Evolutionary conservation across 2,888 invertebrate genomes (phyloP).

Genomic region (Ferrisia virgata): DNA sequence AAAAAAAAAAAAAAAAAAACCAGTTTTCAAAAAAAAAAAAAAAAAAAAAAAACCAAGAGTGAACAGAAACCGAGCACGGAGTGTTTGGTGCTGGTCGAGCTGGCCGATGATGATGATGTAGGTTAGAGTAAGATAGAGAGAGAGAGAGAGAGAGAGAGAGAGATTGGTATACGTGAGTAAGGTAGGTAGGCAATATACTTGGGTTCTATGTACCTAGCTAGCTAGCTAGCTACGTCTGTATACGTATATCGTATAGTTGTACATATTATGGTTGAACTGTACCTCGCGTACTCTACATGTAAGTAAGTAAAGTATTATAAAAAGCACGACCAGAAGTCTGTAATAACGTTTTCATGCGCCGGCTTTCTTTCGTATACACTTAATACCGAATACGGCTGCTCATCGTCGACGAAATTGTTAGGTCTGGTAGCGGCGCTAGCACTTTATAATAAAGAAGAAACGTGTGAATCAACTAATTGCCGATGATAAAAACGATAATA

Average conservation of each 20-base stretch:
- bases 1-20: no score
- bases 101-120: slow-evolving; percentile 13
- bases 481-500: slow-evolving; percentile 44
- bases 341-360: slow-evolving; percentile 41
- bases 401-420: slow-evolving; percentile 17
- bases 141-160: neutral
- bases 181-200: neutral
- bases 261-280: no score
- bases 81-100: slow-evolving; percentile 36
- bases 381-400: no score
- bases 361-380: slow-evolving; percentile 25
- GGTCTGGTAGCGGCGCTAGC: slow-evolving; percentile 41
- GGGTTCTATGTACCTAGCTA: no score
- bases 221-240: no score
- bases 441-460: slow-evolving; percentile 40
- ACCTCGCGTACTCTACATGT: neutral
- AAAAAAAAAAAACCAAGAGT: slow-evolving; percentile 36
- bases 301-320: neutral
- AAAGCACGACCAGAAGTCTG: slow-evolving; percentile 43
- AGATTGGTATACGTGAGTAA: neutral
- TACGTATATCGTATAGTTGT: no score
- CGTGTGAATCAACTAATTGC: slow-evolving; percentile 43
- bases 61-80: slow-evolving; percentile 11
- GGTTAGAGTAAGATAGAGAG: slow-evolving; percentile 36
- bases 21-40: no score